phyloP scores from a whole-genome alignment of 2,888 invertebrate genomes.

The Lagria hirta region DNA sequence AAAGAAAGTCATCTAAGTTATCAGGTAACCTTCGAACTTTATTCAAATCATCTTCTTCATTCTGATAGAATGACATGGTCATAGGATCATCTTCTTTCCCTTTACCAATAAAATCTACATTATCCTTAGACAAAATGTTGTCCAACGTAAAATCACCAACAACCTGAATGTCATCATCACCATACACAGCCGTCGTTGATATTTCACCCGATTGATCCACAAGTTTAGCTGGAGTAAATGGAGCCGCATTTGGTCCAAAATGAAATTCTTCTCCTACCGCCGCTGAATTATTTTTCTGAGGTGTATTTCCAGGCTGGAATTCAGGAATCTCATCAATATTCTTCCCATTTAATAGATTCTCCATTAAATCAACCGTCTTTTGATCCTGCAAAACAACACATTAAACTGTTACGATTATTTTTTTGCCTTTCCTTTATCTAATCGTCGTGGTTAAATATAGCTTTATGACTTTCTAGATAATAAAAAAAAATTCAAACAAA shows the following conservation, averaged over 20 bases:
- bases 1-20: slow-evolving; percentile 51
- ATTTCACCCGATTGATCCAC: slow-evolving; percentile 55
- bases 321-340: slow-evolving; percentile 52
- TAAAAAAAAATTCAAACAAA: no score
- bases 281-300: slow-evolving; percentile 28
- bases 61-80: slow-evolving; percentile 67
- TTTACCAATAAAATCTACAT: slow-evolving; percentile 10
- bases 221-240: slow-evolving; percentile 47
- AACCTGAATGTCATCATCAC: slow-evolving; percentile 55
- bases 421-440: slow-evolving; percentile 1
- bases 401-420: neutral
- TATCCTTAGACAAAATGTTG: slow-evolving; percentile 31
- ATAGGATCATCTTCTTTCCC: slow-evolving; percentile 61
- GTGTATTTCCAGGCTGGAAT: slow-evolving; percentile 46
- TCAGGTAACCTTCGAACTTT: slow-evolving; percentile 62
- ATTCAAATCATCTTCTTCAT: slow-evolving; percentile 63
- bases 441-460: slow-evolving; percentile 4
- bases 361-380: slow-evolving; percentile 49
- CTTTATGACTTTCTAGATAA: slow-evolving; percentile 10
- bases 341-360: slow-evolving; percentile 52
- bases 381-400: slow-evolving; percentile 35
- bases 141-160: slow-evolving; percentile 34
- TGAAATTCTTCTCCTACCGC: slow-evolving; percentile 58
- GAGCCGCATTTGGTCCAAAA: slow-evolving; percentile 64
- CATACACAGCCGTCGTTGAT: slow-evolving; percentile 57